A percentile compares a stretch with the other conserved stretches of the same genome.
phyloP scores from a whole-genome alignment of 2,797 vertebrate species.

The Cephalopachus bancanus region DNA sequence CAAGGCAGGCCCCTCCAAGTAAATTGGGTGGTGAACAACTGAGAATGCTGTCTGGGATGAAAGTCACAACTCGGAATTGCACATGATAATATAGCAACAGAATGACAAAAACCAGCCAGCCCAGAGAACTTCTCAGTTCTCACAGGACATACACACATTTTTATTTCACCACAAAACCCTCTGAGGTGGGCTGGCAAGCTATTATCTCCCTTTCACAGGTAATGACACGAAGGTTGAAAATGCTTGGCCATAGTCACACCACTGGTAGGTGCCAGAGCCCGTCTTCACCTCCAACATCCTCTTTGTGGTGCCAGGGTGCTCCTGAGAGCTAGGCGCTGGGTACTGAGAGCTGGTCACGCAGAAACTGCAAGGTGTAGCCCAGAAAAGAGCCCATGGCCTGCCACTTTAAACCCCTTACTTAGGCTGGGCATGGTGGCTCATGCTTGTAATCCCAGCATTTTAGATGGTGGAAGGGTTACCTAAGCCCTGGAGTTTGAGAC shows the following conservation, averaged over 20 bases:
- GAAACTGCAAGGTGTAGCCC: too few relatives aligned
- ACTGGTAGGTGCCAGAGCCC: background rate
- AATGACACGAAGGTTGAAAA: background rate
- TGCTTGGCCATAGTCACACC: too few relatives aligned
- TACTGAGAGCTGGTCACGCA: too few relatives aligned
- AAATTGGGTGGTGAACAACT: background rate
- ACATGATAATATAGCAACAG: background rate
- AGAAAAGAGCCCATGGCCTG: background rate
- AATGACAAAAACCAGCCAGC: too few relatives aligned
- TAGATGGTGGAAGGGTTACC: too few relatives aligned
- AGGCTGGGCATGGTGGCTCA: too few relatives aligned
- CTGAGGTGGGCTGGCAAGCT: background rate
- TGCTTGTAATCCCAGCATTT: too few relatives aligned
- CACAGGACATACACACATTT: background rate
- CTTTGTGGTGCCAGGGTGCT: too few relatives aligned
- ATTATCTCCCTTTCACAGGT: background rate
- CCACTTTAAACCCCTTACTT: too few relatives aligned
- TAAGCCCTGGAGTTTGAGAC: too few relatives aligned
- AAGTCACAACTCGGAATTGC: background rate
- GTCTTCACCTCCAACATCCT: fast-evolving
- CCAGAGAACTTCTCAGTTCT: background rate
- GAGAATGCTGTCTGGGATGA: background rate
- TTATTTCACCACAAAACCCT: background rate
- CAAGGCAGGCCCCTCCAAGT: background rate
- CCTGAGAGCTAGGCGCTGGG: fast-evolving